These are phyloP conservation scores for Gobio occitaniae DNA, from an alignment of 2,797 vertebrate species.

Conservation along the genomic window DNA sequence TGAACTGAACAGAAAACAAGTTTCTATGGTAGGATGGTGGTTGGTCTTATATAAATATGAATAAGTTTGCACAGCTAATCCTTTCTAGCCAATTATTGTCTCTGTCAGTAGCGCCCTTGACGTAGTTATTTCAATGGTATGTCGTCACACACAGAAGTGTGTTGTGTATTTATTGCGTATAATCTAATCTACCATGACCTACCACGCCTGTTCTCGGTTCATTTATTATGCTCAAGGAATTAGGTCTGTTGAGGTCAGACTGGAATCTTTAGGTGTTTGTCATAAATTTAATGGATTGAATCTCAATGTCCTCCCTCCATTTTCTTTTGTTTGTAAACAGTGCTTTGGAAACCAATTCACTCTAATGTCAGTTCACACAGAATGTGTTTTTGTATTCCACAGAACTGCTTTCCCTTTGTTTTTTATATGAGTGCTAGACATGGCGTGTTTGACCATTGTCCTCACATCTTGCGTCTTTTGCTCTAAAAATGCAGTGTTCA, in stretches of 20 bases:
- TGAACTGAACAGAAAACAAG: background rate
- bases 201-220: slow-evolving; percentile 13
- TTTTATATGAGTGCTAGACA: background rate
- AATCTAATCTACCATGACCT: slow-evolving; percentile 21
- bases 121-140: slow-evolving; percentile 17
- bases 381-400: background rate
- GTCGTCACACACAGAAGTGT: background rate
- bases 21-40: background rate
- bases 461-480: background rate
- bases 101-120: background rate
- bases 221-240: slow-evolving; percentile 1
- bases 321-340: slow-evolving; percentile 20
- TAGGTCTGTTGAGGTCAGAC: background rate
- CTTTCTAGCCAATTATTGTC: background rate
- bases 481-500: background rate
- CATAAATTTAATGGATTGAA: slow-evolving; percentile 17
- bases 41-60: background rate
- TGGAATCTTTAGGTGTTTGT: slow-evolving; percentile 26
- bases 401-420: background rate
- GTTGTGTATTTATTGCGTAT: background rate
- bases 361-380: background rate
- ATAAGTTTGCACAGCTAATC: background rate
- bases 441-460: background rate
- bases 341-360: slow-evolving; percentile 5
- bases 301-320: background rate